These are phyloP conservation scores for Ormyrus pomaceus DNA, from an alignment of 2,888 invertebrate species.

Conservation along the genomic window DNA sequence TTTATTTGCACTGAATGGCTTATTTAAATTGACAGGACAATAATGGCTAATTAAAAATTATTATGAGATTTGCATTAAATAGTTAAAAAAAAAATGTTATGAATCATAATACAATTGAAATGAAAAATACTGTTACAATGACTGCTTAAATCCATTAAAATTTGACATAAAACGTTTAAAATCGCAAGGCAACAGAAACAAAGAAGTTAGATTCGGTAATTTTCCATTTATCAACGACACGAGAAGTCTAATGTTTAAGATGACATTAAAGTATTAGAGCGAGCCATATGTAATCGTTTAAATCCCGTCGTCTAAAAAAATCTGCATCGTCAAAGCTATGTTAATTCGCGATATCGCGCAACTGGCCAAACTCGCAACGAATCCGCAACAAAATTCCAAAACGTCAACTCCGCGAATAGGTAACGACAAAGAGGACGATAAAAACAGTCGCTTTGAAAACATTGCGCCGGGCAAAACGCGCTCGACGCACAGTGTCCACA, in stretches of 20 bases:
- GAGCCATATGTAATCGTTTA: background rate
- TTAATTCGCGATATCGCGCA: too few relatives aligned
- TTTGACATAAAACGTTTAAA: too few relatives aligned
- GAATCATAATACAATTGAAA: background rate
- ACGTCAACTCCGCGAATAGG: background rate
- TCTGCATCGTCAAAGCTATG: background rate
- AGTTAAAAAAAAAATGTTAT: constrained; percentile 13
- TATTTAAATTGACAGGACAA: too few relatives aligned
- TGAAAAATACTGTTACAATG: too few relatives aligned
- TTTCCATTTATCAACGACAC: background rate
- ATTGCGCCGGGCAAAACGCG: background rate
- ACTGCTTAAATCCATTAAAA: too few relatives aligned
- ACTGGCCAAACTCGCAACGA: too few relatives aligned
- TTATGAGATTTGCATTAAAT: too few relatives aligned
- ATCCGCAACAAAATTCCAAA: background rate
- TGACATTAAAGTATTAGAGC: background rate
- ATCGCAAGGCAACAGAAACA: too few relatives aligned
- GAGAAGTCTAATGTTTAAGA: background rate
- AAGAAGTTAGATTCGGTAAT: too few relatives aligned
- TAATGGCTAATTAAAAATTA: too few relatives aligned
- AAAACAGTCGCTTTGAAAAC: background rate
- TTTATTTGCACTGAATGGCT: too few relatives aligned
- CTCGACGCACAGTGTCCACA: too few relatives aligned
- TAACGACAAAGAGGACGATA: constrained; percentile 14
- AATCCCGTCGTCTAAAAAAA: background rate